Evolutionary conservation across 2,113 vertebrate species (phyloP), one percentile per base, ranked within the genome.

Genomic region (Tachysurus vachellii): DNA sequence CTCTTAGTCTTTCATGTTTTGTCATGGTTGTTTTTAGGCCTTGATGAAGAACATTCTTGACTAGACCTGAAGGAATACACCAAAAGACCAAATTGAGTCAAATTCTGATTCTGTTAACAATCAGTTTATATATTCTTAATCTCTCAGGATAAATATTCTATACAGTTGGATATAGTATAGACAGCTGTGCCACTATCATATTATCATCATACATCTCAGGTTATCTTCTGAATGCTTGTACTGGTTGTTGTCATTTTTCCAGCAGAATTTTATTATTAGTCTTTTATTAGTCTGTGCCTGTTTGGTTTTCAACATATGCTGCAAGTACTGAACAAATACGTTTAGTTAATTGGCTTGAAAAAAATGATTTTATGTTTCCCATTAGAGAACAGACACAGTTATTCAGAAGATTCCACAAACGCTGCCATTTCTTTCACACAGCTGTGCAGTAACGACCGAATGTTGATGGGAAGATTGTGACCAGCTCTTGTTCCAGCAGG

Each of bases 341-440:
- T 54, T 53, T 28, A 82, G 16, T 83, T 68, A 83, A 17, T n/a
- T 83, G 61, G 42, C 62, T 53, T 75, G 26, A 75, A 85, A 21
- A 76, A 61, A 85, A 61, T 26, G 0, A 50, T 62, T 85, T 85
- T 85, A 85, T 85, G 57, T 66, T 85, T 85, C 59, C 84, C 56
- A 61, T 79, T 44, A 79, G 50, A 54, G n/a, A 75, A 47, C 28
- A 19, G 56, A 47, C 44, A 50, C 17, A 64, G 19, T 73, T 53
- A 36, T 79, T 61, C 57, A 86, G 61, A 80, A 68, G 42, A 44
- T 86, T 79, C 61, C 76, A 80, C 28, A 80, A 80, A 80, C 28
- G 23, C 61, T 64, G 66, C 42, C 57, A 59, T 79, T 64, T 68
- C 36, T 57, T 68, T 57, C 66, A 59, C 26, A 21, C 71, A 79